Evolutionary conservation across 2,113 vertebrate genomes (phyloP).

Genomic region (Rhombomys opimus): DNA sequence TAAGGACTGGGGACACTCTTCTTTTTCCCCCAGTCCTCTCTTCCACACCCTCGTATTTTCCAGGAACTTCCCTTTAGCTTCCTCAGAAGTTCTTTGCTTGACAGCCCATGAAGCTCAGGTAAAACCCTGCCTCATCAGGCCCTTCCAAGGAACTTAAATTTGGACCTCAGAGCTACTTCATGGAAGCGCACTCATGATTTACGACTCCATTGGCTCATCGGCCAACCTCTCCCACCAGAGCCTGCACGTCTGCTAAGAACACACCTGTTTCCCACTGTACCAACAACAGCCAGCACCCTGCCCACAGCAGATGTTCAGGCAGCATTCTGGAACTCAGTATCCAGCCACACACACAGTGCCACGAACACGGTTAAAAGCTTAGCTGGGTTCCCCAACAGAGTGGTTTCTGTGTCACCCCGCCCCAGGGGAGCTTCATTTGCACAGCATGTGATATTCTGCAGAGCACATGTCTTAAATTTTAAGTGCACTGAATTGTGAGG

Average conservation of each 20-base stretch:
- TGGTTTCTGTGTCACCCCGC: background rate
- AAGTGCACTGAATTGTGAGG: conserved; percentile 20
- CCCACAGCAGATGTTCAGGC: background rate
- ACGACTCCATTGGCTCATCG: background rate
- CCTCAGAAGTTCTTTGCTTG: background rate
- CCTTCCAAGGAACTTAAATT: background rate
- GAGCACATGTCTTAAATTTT: background rate
- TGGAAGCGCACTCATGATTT: background rate
- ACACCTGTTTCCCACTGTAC: background rate
- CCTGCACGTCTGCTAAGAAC: background rate
- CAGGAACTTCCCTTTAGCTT: background rate
- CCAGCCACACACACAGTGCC: background rate
- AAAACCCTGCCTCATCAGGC: background rate
- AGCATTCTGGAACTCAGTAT: background rate
- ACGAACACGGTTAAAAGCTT: background rate
- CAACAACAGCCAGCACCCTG: background rate
- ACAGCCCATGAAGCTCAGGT: background rate
- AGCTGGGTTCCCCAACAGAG: background rate
- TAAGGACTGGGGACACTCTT: background rate
- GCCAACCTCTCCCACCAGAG: background rate
- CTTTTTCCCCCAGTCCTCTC: background rate
- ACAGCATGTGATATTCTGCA: conserved; percentile 3
- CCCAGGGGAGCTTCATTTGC: background rate
- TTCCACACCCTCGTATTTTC: background rate
- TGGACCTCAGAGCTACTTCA: background rate